Evolutionary conservation across 2,888 invertebrate species (phyloP), one percentile per base, ranked within the genome.

Genomic region (Steinernema carpocapsae): DNA sequence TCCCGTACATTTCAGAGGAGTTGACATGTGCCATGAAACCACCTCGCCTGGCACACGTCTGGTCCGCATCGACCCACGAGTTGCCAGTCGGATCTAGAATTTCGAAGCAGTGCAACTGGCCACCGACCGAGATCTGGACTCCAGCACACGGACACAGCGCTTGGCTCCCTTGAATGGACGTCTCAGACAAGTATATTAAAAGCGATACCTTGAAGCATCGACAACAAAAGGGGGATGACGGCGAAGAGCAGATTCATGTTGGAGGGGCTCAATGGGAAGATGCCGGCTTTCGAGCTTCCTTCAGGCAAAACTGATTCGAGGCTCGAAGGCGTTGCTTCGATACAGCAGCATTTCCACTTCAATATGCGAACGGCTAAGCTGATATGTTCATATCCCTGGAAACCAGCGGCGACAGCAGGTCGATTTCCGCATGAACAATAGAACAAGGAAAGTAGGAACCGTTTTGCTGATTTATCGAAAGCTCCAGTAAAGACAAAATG

Each of bases 11-110:
- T 17, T 37, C 46, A 12, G 52, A 46, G 52, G 59, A 46, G 37
- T 43, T 74, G 22, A 77, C 29, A 32, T 81, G 80, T 43, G 80
- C 84, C 26, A 84, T 37, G 72, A 80, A 83, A 46, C 81, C 83
- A 19, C 83, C 83, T 22, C 78, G 70, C 0, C 71, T 48, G 14
- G 74, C 70, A 73, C 84, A 84, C 10, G 78, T 78, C 10, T 78
- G 73, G 71, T 83, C 83, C 1, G 78, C 82, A 0, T 72, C 70
- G 0, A 74, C 51, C 84, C 84, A 84, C 3, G 72, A 71, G 26
- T 52, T 72, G 19, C 56, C 64, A 14, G 56, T 29, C n/a, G 64
- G 64, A 17, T 59, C 64, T 56, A 72, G 26, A 17, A 79, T 70
- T 64, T 78, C 70, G 64, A 77, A 77, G 26, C 77, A 77, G 56